Evolutionary conservation across 2,113 vertebrate species (phyloP).

Genomic region (Galemys pyrenaicus): DNA sequence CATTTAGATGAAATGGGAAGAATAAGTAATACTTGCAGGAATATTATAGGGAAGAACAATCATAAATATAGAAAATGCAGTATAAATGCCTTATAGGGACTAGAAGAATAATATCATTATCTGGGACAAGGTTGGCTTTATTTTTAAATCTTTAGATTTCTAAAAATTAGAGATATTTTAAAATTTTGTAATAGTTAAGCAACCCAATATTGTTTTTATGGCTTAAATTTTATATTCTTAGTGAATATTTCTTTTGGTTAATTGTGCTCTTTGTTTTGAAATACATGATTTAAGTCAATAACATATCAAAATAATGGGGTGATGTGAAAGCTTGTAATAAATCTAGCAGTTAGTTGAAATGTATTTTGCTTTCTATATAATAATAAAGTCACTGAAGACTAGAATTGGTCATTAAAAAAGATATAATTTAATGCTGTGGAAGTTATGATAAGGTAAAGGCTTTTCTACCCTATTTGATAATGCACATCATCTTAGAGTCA

Average conservation of each 20-base stretch:
- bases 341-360: background rate
- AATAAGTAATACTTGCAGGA: background rate
- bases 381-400: constrained; percentile 33
- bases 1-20: background rate
- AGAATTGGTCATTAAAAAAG: constrained; percentile 10
- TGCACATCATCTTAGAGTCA: background rate
- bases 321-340: background rate
- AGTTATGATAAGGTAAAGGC: background rate
- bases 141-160: constrained; percentile 29
- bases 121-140: background rate
- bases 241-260: constrained; percentile 43
- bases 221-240: background rate
- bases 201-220: background rate
- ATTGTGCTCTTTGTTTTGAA: constrained; percentile 59
- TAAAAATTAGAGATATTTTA: constrained; percentile 22
- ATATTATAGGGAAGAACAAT: background rate
- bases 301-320: background rate
- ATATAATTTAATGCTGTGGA: constrained; percentile 12
- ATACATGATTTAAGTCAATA: constrained; percentile 2
- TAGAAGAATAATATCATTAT: background rate
- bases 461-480: background rate
- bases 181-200: background rate
- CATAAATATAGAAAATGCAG: background rate
- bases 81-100: background rate
- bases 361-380: constrained; percentile 35